These are phyloP conservation scores for Fragum fragum DNA, from an alignment of 2,888 invertebrate species.

Conservation along the genomic window DNA sequence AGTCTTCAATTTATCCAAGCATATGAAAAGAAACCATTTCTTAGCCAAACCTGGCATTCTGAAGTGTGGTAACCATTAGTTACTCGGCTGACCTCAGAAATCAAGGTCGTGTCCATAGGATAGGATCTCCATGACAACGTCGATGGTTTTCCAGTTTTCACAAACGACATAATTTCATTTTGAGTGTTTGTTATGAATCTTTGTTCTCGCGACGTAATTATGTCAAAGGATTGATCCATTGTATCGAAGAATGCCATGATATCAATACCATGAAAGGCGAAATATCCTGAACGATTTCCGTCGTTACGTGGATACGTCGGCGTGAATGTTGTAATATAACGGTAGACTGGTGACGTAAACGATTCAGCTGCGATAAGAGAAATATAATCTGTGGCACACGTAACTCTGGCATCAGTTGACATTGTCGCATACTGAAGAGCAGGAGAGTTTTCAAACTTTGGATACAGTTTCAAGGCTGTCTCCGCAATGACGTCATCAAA, in stretches of 20 bases:
- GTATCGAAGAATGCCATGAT: conserved; percentile 42
- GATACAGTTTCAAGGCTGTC: conserved; percentile 46
- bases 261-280: conserved; percentile 52
- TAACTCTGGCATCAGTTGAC: conserved; percentile 34
- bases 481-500: conserved; percentile 42
- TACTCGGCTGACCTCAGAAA: conserved; percentile 27
- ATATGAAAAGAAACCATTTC: conserved; percentile 55
- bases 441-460: conserved; percentile 24
- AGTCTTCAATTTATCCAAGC: conserved; percentile 48
- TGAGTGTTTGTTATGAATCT: conserved; percentile 18
- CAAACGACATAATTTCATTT: conserved; percentile 28
- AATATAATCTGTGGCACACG: conserved; percentile 52
- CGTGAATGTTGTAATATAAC: conserved; percentile 45
- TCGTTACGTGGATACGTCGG: conserved; percentile 19
- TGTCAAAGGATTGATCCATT: neutral
- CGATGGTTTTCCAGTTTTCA: conserved; percentile 28
- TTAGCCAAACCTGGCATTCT: conserved; percentile 53
- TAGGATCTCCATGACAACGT: conserved; percentile 23
- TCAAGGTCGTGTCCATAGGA: conserved; percentile 25
- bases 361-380: conserved; percentile 33
- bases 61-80: conserved; percentile 37
- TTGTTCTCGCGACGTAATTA: conserved; percentile 11
- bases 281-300: conserved; percentile 3
- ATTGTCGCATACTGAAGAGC: conserved; percentile 44
- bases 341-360: conserved; percentile 51